phyloP scores from a whole-genome alignment of 2,113 vertebrate species.

The Bostrychus sinensis region DNA sequence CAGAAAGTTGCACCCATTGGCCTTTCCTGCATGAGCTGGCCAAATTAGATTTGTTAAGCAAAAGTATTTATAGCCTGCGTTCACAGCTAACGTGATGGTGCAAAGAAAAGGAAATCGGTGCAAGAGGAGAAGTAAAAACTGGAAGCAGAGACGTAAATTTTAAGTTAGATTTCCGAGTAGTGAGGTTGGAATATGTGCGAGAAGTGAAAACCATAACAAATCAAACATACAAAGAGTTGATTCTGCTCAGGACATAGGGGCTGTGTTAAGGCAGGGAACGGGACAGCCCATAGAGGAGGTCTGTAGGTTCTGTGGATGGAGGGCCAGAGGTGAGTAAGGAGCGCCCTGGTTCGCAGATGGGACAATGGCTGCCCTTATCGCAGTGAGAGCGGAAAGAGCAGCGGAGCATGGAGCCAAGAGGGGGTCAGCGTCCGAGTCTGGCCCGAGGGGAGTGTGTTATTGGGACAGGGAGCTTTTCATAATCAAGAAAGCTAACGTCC shows the following conservation, averaged over 20 bases:
- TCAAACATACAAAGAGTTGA: conserved; percentile 73
- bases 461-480: conserved; percentile 52
- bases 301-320: conserved; percentile 47
- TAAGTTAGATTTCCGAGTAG: conserved; percentile 15
- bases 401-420: neutral
- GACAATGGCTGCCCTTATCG: conserved; percentile 67
- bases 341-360: conserved; percentile 27
- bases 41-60: conserved; percentile 62
- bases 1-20: conserved; percentile 37
- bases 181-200: conserved; percentile 50
- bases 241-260: conserved; percentile 64
- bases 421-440: conserved; percentile 4
- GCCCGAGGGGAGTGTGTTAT: conserved; percentile 49
- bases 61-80: conserved; percentile 65
- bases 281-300: conserved; percentile 38
- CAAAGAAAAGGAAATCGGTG: conserved; percentile 20
- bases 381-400: conserved; percentile 23
- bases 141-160: conserved; percentile 37
- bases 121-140: conserved; percentile 27
- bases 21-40: conserved; percentile 25
- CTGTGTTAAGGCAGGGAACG: conserved; percentile 47
- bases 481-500: conserved; percentile 43
- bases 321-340: conserved; percentile 59
- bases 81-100: conserved; percentile 32
- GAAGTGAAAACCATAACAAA: conserved; percentile 70